A percentile compares a stretch with the other conserved stretches of the same genome.
Conservation (phyloP, 35 echinoderm and acorn worm species). For the Amphiura filiformis region DNA sequence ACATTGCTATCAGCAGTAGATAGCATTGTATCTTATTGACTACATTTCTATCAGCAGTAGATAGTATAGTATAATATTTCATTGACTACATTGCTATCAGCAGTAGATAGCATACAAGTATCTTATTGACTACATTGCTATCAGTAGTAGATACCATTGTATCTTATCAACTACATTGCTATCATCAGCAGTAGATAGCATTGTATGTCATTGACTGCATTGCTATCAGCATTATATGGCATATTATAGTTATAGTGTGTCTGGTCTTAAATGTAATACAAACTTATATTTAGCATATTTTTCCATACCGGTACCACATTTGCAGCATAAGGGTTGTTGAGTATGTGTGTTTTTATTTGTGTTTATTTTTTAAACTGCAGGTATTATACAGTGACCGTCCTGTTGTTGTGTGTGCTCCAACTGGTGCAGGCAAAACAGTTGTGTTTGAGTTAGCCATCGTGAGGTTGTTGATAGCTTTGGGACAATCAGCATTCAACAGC, state of each 20-base stretch:
- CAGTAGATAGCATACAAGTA: no score
- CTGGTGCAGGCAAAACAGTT: slow-evolving; percentile 69
- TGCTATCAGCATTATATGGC: not conserved
- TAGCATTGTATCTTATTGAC: no score
- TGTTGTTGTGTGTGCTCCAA: slow-evolving; percentile 76
- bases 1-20: no score
- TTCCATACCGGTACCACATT: not conserved
- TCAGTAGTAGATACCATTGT: not conserved
- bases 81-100: no score
- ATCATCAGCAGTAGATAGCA: no score
- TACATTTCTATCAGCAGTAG: no score
- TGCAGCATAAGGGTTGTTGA: not conserved
- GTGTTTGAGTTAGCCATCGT: slow-evolving; percentile 74
- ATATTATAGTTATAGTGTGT: not conserved
- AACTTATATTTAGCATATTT: not conserved
- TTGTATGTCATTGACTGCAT: no score
- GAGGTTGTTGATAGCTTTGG: slow-evolving; percentile 51
- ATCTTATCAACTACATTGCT: no score
- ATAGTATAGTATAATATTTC: no score
- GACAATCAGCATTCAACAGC: slow-evolving; percentile 4
- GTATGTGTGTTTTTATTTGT: not conserved
- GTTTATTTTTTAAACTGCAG: slow-evolving; percentile 35
- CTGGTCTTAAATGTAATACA: not conserved
- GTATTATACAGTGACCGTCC: slow-evolving; percentile 69
- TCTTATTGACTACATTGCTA: not conserved